These are phyloP conservation scores for Bhutanitis thaidina DNA, from an alignment of 2,888 invertebrate genomes.

Conservation along the genomic window DNA sequence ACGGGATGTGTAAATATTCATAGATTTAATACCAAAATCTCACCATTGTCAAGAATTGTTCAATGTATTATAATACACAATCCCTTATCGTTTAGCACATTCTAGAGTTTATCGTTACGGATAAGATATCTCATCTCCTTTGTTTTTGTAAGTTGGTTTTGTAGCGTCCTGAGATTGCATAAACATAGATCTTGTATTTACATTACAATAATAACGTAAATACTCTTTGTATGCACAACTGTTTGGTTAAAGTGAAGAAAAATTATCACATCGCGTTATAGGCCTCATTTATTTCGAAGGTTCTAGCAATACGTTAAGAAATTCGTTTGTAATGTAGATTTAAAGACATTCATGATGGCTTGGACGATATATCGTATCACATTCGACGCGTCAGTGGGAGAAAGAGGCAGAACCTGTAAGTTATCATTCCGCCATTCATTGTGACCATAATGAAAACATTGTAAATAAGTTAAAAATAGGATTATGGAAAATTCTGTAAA, in stretches of 20 bases:
- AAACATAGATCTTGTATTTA: slow-evolving; percentile 6
- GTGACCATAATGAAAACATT: no score
- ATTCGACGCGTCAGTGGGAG: slow-evolving; percentile 7
- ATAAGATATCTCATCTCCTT: slow-evolving; percentile 21
- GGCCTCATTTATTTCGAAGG: background rate
- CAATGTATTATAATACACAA: slow-evolving; percentile 9
- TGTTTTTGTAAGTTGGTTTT: slow-evolving; percentile 5
- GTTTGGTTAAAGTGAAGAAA: slow-evolving; percentile 5
- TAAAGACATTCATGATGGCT: slow-evolving; percentile 8
- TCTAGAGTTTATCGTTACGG: slow-evolving; percentile 19
- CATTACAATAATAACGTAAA: slow-evolving; percentile 6
- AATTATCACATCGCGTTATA: background rate
- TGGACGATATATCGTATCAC: slow-evolving; percentile 17
- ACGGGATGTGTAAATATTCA: background rate
- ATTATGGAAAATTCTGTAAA: no score
- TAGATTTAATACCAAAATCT: background rate
- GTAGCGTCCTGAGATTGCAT: slow-evolving; percentile 2
- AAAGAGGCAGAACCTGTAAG: slow-evolving; percentile 15
- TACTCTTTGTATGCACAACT: slow-evolving; percentile 3
- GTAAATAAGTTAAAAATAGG: no score
- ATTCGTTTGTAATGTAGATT: background rate
- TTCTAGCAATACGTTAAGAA: background rate
- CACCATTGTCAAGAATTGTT: slow-evolving; percentile 6
- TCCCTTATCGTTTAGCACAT: slow-evolving; percentile 16
- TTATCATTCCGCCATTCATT: background rate